Conservation (phyloP, 2,888 invertebrate genomes). For the Clivina fossor region DNA sequence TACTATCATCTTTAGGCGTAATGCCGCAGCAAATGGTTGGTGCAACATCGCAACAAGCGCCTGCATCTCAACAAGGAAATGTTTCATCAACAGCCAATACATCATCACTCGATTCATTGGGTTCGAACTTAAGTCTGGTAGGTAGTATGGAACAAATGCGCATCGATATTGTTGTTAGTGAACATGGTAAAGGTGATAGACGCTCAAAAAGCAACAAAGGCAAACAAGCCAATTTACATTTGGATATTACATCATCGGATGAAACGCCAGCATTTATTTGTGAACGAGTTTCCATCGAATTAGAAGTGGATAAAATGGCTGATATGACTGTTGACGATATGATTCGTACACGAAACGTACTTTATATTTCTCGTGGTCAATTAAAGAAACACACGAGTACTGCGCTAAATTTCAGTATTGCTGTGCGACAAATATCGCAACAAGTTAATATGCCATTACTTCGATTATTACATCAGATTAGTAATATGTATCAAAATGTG, state of each 20-base stretch:
- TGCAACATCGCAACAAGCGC: neutral
- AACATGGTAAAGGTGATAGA: slow-evolving; percentile 68
- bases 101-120: slow-evolving; percentile 82
- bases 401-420: slow-evolving; percentile 79
- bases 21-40: slow-evolving; percentile 80
- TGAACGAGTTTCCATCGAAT: slow-evolving; percentile 85
- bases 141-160: slow-evolving; percentile 86
- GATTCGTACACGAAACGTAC: slow-evolving; percentile 77
- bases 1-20: slow-evolving; percentile 85
- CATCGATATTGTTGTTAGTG: slow-evolving; percentile 93
- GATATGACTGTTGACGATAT: slow-evolving; percentile 87
- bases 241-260: slow-evolving; percentile 54
- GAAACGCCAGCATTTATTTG: slow-evolving; percentile 90
- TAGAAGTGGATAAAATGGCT: slow-evolving; percentile 86
- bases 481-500: slow-evolving; percentile 96
- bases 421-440: slow-evolving; percentile 88
- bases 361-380: slow-evolving; percentile 84
- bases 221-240: slow-evolving; percentile 1
- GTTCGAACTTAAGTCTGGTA: slow-evolving; percentile 80
- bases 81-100: slow-evolving; percentile 49
- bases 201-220: slow-evolving; percentile 46
- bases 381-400: slow-evolving; percentile 90
- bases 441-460: slow-evolving; percentile 96
- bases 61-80: neutral
- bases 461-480: slow-evolving; percentile 90